These are phyloP conservation scores for Gallinago solitaria DNA, from an alignment of 2,797 vertebrate genomes.

Conservation along the genomic window DNA sequence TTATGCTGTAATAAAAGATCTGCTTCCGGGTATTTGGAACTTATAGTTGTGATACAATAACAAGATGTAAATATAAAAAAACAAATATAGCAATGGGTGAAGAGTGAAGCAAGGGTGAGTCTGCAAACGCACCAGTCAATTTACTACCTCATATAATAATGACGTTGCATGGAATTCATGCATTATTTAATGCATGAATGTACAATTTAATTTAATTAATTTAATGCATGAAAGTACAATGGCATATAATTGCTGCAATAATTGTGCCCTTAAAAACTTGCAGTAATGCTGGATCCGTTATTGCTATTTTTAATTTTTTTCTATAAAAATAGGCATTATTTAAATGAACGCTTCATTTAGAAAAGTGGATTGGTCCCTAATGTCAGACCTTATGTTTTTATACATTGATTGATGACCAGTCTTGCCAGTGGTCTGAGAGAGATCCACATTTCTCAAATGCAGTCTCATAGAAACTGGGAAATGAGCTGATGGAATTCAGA, in stretches of 20 bases:
- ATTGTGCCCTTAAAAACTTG: not conserved
- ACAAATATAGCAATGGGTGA: not conserved
- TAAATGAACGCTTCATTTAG: not conserved
- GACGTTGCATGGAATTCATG: not conserved
- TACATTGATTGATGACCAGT: not conserved
- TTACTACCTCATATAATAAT: not conserved
- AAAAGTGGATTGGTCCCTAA: not conserved
- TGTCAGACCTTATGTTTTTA: not conserved
- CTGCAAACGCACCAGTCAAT: not conserved
- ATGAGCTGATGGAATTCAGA: conserved; percentile 68
- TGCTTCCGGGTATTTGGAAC: not conserved
- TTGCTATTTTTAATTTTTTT: not conserved
- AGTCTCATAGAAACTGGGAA: conserved; percentile 73
- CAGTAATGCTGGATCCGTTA: not conserved
- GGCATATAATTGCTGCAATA: not conserved
- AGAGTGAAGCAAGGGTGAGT: not conserved
- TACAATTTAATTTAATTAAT: too few species aligned
- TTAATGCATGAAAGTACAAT: too few species aligned
- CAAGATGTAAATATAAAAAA: not conserved
- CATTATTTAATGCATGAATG: not conserved
- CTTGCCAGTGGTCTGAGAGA: not conserved
- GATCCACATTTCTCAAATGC: conserved; percentile 32
- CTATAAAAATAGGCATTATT: not conserved
- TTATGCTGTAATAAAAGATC: not conserved
- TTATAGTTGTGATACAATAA: not conserved